Conservation (phyloP, 35 echinoderm and acorn worm genomes). For the Ophioderma brevispina region DNA sequence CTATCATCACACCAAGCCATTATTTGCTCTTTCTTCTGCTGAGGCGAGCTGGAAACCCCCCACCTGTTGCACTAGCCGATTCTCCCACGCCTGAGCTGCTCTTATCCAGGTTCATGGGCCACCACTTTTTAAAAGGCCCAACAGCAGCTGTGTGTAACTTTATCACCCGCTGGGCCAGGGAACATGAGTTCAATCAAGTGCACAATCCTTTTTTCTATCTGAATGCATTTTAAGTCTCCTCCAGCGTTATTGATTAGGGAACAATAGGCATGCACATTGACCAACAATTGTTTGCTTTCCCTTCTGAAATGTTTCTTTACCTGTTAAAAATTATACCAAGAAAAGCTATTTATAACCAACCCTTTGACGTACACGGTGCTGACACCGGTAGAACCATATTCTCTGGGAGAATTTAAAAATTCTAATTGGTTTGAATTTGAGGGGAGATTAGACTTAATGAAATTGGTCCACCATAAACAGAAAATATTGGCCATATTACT, state of each 20-base stretch:
- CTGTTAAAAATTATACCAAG: no score
- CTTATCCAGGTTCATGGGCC: not conserved
- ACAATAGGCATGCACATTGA: not conserved
- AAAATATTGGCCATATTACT: no score
- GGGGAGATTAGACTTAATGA: no score
- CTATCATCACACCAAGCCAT: not conserved
- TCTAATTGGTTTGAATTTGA: no score
- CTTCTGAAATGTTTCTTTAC: no score
- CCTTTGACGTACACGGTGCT: no score
- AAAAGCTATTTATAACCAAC: no score
- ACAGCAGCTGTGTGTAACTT: not conserved
- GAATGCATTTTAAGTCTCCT: no score
- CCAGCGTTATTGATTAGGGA: not conserved
- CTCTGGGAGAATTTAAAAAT: no score
- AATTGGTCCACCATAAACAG: no score
- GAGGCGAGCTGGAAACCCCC: not conserved
- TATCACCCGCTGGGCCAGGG: not conserved
- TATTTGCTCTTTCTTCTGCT: not conserved
- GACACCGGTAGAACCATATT: no score
- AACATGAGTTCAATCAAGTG: not conserved
- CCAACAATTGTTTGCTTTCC: no score
- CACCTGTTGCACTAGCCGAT: not conserved
- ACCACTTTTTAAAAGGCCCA: not conserved
- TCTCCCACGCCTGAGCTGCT: not conserved
- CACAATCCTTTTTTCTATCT: not conserved